phyloP scores from a whole-genome alignment of 2,113 vertebrate genomes.

The Myrmophylax atrothorax region DNA sequence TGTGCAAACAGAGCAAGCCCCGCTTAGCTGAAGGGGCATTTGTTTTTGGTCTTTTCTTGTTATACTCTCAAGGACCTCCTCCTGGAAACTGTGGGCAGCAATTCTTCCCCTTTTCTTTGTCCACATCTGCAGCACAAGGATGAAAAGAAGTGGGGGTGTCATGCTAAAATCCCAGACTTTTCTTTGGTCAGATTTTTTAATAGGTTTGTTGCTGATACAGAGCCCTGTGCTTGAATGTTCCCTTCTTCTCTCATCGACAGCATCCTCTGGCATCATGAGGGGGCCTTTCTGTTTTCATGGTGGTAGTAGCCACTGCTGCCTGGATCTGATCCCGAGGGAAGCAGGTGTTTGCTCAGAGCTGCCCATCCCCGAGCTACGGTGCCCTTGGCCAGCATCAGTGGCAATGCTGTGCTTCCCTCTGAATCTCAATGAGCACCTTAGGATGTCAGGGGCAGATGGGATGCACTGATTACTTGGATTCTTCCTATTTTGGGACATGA shows the following conservation, averaged over 20 bases:
- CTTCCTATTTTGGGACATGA: neutral
- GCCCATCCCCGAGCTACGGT: rapidly evolving
- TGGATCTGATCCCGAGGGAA: neutral
- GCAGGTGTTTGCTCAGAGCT: conserved; percentile 32
- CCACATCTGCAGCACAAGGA: neutral
- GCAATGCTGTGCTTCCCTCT: neutral
- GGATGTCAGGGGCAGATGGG: neutral
- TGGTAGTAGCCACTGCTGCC: rapidly evolving
- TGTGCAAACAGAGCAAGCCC: neutral
- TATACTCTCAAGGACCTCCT: neutral
- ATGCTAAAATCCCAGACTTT: neutral
- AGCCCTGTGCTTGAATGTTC: neutral
- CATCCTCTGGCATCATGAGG: neutral
- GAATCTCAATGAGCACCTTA: neutral
- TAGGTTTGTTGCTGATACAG: neutral
- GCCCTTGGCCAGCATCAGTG: neutral
- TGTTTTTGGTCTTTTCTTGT: neutral
- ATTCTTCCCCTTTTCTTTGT: neutral
- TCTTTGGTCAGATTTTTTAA: neutral
- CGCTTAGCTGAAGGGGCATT: neutral
- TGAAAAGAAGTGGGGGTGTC: neutral
- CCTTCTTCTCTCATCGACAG: neutral
- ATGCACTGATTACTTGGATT: neutral
- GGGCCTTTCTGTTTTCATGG: neutral
- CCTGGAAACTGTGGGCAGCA: neutral